A percentile compares a stretch with the other conserved stretches of the same genome.
phyloP scores from a whole-genome alignment of 2,797 vertebrate genomes.

The Alca torda region DNA sequence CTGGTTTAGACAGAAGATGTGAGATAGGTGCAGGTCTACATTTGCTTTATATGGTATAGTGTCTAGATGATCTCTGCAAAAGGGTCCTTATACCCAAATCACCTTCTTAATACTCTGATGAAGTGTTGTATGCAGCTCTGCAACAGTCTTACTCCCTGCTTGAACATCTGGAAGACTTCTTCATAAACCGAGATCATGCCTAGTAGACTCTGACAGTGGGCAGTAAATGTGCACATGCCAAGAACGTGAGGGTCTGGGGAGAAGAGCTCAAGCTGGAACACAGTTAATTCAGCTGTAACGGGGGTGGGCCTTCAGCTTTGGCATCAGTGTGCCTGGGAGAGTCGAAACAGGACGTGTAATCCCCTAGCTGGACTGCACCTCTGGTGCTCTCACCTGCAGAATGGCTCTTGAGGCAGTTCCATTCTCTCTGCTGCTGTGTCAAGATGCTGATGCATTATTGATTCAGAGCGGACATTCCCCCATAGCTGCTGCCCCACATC shows the following conservation, averaged over 20 bases:
- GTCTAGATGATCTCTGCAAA: neutral
- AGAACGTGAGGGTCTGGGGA: accelerated
- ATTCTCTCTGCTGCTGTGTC: neutral
- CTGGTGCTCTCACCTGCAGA: neutral
- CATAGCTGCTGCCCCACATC: neutral
- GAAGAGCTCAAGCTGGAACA: neutral
- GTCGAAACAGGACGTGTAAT: neutral
- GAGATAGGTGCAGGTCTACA: neutral
- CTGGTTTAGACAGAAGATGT: neutral
- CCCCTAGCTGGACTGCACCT: neutral
- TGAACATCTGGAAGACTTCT: neutral
- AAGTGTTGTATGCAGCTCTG: neutral
- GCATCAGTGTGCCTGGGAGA: neutral
- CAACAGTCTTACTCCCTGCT: neutral
- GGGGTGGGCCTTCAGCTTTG: neutral
- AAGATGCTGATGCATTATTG: neutral
- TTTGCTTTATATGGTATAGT: neutral
- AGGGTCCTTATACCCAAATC: neutral
- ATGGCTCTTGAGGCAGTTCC: neutral
- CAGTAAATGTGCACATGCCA: neutral
- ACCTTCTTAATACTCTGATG: neutral
- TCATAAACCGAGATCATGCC: accelerated
- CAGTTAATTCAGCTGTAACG: neutral
- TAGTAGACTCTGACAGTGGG: neutral
- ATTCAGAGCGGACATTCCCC: neutral